Conservation (phyloP, 2,888 invertebrate genomes). For the Nephrotoma appendiculata region DNA sequence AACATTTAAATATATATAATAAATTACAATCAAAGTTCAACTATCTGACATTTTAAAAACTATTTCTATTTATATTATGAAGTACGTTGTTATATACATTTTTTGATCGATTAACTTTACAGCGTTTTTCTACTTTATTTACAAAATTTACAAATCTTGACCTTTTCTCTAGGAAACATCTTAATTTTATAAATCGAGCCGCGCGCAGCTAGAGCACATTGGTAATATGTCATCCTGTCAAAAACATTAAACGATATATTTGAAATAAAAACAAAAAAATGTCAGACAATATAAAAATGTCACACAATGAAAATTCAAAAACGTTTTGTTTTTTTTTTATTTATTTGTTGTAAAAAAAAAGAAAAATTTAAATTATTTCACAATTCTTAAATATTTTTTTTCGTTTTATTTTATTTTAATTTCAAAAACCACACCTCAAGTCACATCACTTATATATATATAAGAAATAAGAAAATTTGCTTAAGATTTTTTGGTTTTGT, state of each 20-base stretch:
- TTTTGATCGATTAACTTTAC: background rate
- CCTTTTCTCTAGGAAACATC: background rate
- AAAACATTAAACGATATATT: background rate
- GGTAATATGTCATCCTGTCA: background rate
- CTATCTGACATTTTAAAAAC: background rate
- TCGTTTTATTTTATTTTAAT: background rate
- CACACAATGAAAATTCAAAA: background rate
- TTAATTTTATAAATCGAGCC: background rate
- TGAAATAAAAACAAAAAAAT: background rate
- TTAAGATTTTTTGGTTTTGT: background rate
- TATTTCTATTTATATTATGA: background rate
- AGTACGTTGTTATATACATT: background rate
- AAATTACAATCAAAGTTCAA: background rate
- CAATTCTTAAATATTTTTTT: background rate
- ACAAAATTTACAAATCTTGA: background rate
- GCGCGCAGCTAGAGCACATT: background rate
- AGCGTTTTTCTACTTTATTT: background rate
- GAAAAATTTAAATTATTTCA: background rate
- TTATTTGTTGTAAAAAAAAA: background rate
- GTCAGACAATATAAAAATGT: background rate
- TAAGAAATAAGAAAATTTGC: background rate
- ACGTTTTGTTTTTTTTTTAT: background rate
- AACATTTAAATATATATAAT: background rate
- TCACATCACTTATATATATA: background rate
- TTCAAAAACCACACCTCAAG: background rate